phyloP scores from a whole-genome alignment of 2,888 invertebrate species.

The Microdon myrmicae region DNA sequence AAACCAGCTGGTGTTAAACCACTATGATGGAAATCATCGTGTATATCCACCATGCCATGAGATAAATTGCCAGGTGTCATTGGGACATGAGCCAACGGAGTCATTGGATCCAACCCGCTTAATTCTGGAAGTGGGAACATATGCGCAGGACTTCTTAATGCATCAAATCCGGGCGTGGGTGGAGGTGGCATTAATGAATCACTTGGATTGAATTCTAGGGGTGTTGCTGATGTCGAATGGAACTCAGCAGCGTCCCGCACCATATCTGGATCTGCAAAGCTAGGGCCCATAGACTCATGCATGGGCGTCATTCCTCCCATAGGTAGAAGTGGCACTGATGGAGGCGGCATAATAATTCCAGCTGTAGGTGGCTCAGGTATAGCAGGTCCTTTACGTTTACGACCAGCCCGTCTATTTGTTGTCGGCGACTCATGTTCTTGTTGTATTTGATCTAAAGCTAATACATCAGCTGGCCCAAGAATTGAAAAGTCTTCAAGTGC shows the following conservation, averaged over 20 bases:
- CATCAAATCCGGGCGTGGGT: constrained; percentile 62
- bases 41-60: constrained; percentile 63
- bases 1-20: constrained; percentile 66
- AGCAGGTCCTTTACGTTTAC: constrained; percentile 63
- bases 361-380: constrained; percentile 40
- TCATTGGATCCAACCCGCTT: constrained; percentile 63
- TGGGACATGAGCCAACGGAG: constrained; percentile 67
- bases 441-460: constrained; percentile 67
- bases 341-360: constrained; percentile 18
- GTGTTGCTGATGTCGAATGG: constrained; percentile 57
- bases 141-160: constrained; percentile 60
- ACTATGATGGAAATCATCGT: constrained; percentile 63
- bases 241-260: constrained; percentile 60
- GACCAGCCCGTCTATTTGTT: constrained; percentile 62
- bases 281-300: constrained; percentile 56
- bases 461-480: constrained; percentile 75
- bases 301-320: constrained; percentile 20
- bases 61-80: constrained; percentile 63
- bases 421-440: constrained; percentile 62
- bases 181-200: constrained; percentile 58
- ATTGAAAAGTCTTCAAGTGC: constrained; percentile 81
- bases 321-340: constrained; percentile 11
- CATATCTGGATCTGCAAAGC: constrained; percentile 60
- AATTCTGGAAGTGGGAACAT: constrained; percentile 59
- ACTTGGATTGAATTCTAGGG: constrained; percentile 56